These are phyloP conservation scores for Drosophila melanosoma DNA, from an alignment of 2,888 invertebrate species.

Conservation along the genomic window DNA sequence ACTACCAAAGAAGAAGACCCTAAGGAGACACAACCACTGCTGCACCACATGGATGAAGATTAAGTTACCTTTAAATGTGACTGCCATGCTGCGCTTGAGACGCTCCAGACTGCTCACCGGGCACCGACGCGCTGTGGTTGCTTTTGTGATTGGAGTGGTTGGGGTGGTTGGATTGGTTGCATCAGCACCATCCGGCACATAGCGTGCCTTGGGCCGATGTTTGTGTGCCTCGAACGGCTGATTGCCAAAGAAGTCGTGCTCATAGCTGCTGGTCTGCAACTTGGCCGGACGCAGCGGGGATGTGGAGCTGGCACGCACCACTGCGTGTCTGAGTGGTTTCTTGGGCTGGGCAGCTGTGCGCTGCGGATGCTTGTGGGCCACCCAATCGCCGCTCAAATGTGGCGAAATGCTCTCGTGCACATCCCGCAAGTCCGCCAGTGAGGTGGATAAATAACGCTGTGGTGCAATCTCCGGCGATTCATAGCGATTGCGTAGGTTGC, in stretches of 20 bases:
- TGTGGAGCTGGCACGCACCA: slow-evolving; percentile 86
- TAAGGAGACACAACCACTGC: slow-evolving; percentile 46
- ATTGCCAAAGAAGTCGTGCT: slow-evolving; percentile 86
- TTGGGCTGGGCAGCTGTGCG: slow-evolving; percentile 76
- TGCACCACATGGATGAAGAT: slow-evolving; percentile 5
- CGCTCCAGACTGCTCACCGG: slow-evolving; percentile 81
- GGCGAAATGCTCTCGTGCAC: slow-evolving; percentile 90
- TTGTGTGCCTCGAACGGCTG: slow-evolving; percentile 91
- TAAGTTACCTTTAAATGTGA: slow-evolving; percentile 83
- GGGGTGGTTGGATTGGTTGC: slow-evolving; percentile 86
- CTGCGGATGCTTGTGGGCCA: slow-evolving; percentile 90
- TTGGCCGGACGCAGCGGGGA: slow-evolving; percentile 86
- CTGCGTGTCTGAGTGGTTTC: slow-evolving; percentile 62
- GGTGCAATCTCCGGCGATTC: slow-evolving; percentile 67
- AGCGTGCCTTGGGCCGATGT: slow-evolving; percentile 91
- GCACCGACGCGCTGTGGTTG: slow-evolving; percentile 85
- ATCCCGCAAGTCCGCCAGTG: slow-evolving; percentile 92
- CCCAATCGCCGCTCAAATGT: slow-evolving; percentile 92
- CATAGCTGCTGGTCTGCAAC: slow-evolving; percentile 62
- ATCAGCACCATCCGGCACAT: slow-evolving; percentile 87
- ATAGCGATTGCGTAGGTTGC: slow-evolving; percentile 90
- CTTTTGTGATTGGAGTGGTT: slow-evolving; percentile 86
- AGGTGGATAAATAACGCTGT: slow-evolving; percentile 88
- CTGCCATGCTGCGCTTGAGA: slow-evolving; percentile 74
- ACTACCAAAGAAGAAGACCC: slow-evolving; percentile 6